Evolutionary conservation across 2,113 vertebrate genomes (phyloP), one percentile per base, ranked within the genome.

Genomic region (Paracanthobrama guichenoti): DNA sequence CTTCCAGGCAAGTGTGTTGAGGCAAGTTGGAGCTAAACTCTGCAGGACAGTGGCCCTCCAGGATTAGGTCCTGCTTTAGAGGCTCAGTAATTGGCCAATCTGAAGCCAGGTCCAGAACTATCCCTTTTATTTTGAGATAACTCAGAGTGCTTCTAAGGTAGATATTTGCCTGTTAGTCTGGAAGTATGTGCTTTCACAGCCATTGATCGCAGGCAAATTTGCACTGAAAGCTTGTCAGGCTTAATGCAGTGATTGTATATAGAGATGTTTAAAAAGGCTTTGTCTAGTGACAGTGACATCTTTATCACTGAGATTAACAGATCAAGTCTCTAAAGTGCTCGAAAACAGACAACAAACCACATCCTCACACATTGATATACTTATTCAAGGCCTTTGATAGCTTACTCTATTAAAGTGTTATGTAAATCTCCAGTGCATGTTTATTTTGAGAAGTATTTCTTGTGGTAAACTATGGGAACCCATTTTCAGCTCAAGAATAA

Each of bases 241-340:
- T 64, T 79, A 79, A 79, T 79, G 57, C 77, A 64, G 39, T 64
- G 77, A 64, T 62, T 46, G 39, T 79, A 44, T 64, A 62, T 26
- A 64, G 77, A 44, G 75, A 44, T 46, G 77, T 79, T 79, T 79
- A 28, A 64, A 79, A 79, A 62, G 39, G 77, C 77, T 79, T 79
- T 64, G 77, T 79, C 42, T 50, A 9, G 71, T 73, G 71, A 73
- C 77, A 46, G n/a, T 79, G 77, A 62, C 77, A 46, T 46, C 59
- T 79, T 46, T 62, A 79, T 64, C 77, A 79, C 42, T 62, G 77
- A 79, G 57, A 46, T 79, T 46, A 64, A 26, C 39, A 44, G 20
- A 79, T 62, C 57, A 79, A 46, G 57, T 79, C 35, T 64, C 14
- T 18, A 46, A 79, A 62, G 77, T 79, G 57, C 77, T 79, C n/a